Percentiles rank a stretch among this genome's conserved stretches.
These are phyloP conservation scores for Scleropages formosus DNA, from an alignment of 2,797 vertebrate genomes.

Conservation along the genomic window DNA sequence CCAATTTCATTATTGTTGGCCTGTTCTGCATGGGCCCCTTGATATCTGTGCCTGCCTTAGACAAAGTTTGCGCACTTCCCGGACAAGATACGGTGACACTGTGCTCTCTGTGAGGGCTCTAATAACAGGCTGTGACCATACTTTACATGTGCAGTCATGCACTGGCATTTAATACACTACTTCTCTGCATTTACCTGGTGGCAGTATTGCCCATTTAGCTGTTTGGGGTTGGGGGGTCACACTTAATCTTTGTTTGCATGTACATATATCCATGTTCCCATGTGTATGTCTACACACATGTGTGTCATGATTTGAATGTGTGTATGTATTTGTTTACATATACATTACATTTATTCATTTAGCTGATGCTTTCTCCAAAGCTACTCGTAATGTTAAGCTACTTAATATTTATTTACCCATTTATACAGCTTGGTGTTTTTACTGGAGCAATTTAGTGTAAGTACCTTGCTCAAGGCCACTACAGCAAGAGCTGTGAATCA, in stretches of 20 bases:
- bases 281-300: background rate
- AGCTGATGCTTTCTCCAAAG: too few relatives aligned
- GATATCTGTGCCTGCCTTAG: background rate
- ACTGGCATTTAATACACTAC: constrained; percentile 64
- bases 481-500: too few relatives aligned
- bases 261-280: background rate
- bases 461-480: too few relatives aligned
- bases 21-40: background rate
- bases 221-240: too few relatives aligned
- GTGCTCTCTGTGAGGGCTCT: background rate
- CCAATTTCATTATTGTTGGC: background rate
- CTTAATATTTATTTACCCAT: too few relatives aligned
- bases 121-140: background rate
- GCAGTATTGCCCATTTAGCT: background rate
- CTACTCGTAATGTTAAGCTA: too few relatives aligned
- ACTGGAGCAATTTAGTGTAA: too few relatives aligned
- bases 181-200: constrained; percentile 27
- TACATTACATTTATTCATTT: too few relatives aligned
- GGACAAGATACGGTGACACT: background rate
- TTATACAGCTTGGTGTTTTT: too few relatives aligned
- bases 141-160: background rate
- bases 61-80: background rate
- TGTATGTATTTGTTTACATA: background rate
- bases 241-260: constrained; percentile 15
- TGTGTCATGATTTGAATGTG: background rate